Conservation (phyloP, 2,113 vertebrate species). For the Hypanus sabinus region DNA sequence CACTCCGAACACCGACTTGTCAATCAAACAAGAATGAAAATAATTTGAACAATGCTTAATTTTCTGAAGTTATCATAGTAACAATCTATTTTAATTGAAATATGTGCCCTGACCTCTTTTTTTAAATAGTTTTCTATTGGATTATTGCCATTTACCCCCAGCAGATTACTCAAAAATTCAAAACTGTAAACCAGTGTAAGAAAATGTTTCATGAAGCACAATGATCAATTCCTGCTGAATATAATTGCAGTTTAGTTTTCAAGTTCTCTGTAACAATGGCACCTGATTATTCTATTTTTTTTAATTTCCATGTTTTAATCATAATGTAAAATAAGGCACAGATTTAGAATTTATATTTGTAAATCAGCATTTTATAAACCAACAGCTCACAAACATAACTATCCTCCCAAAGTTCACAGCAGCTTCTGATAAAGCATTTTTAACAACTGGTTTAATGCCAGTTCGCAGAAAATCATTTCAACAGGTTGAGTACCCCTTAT, state of each 20-base stretch:
- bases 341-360: not conserved
- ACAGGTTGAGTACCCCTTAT: no score
- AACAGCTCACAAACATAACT: conserved; percentile 1
- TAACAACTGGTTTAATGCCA: not conserved
- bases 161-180: not conserved
- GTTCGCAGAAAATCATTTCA: not conserved
- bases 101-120: no score
- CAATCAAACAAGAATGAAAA: no score
- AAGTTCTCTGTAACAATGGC: not conserved
- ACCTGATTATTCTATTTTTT: not conserved
- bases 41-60: no score
- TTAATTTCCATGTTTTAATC: not conserved
- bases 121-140: not conserved
- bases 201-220: not conserved
- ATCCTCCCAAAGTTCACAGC: not conserved
- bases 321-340: not conserved
- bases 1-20: no score
- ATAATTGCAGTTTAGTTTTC: not conserved
- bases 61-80: no score
- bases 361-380: not conserved
- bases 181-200: not conserved
- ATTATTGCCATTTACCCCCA: not conserved
- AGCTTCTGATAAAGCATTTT: not conserved
- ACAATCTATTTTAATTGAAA: no score
- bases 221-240: not conserved